Evolutionary conservation across 2,888 invertebrate genomes (phyloP).

Genomic region (Tenodera sinensis): DNA sequence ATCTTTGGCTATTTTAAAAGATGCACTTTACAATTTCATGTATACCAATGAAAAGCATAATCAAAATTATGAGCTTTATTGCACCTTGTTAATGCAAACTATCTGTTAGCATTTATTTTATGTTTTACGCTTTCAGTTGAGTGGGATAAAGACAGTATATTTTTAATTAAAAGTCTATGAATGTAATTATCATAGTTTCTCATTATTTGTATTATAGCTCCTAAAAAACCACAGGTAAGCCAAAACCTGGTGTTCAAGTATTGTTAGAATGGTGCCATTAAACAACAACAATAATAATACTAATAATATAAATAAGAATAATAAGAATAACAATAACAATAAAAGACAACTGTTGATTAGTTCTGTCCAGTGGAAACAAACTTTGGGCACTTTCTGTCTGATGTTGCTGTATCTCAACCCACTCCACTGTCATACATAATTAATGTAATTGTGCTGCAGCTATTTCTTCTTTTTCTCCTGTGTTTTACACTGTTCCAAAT

Average conservation of each 20-base stretch:
- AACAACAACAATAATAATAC: neutral
- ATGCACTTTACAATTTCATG: neutral
- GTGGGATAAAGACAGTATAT: neutral
- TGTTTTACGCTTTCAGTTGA: neutral
- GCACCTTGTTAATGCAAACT: neutral
- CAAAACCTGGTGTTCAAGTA: neutral
- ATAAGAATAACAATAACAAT: no score
- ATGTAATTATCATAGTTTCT: neutral
- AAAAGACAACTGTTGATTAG: neutral
- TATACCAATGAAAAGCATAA: neutral
- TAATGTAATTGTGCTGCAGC: constrained; percentile 3
- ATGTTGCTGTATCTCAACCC: neutral
- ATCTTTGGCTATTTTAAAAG: neutral
- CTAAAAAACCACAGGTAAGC: neutral
- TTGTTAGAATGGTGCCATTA: neutral
- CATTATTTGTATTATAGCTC: neutral
- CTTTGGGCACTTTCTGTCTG: neutral
- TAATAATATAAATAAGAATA: no score
- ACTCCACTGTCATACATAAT: constrained; percentile 3
- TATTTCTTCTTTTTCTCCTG: neutral
- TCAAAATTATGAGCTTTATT: neutral
- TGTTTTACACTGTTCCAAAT: constrained; percentile 5
- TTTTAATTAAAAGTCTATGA: neutral
- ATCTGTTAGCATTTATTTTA: neutral
- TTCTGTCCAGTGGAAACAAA: constrained; percentile 2